These are phyloP conservation scores for Paralvinella palmiformis DNA, from an alignment of 1,140 invertebrate species.

Conservation along the genomic window DNA sequence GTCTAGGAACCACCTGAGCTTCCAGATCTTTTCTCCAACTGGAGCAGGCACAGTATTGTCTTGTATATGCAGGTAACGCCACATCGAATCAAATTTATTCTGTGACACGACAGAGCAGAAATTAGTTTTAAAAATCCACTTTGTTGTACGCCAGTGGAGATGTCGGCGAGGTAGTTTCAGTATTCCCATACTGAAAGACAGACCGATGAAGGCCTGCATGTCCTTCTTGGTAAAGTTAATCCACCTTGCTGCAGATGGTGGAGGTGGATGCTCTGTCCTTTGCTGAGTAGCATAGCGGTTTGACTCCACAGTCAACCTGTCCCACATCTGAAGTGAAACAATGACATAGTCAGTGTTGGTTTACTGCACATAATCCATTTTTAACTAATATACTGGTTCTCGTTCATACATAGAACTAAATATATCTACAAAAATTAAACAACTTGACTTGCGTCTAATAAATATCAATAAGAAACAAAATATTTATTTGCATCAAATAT, in stretches of 20 bases:
- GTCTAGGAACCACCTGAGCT: constrained; percentile 1
- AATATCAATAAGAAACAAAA: no score
- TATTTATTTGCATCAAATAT: no score
- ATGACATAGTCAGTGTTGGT: no score
- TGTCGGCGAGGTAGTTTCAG: neutral
- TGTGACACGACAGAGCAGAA: neutral
- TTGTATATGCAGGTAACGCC: neutral
- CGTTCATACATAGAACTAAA: no score
- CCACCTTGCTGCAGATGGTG: neutral
- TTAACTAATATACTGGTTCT: no score
- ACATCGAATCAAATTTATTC: constrained; percentile 1
- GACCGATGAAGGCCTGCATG: constrained; percentile 4
- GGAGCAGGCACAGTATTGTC: constrained; percentile 6
- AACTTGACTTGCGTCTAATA: no score
- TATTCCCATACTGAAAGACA: constrained; percentile 1
- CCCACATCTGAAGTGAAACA: constrained; percentile 1
- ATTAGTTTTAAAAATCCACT: neutral
- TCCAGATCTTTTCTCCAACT: neutral
- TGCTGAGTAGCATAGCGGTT: neutral
- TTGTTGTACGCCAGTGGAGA: neutral
- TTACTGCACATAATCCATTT: neutral
- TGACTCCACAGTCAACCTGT: neutral
- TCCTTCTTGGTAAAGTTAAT: neutral
- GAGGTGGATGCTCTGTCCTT: neutral
- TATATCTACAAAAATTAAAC: no score